Base-by-base conservation (phyloP, 2,888 invertebrate species). In the Dromius quadrimaculatus region DNA sequence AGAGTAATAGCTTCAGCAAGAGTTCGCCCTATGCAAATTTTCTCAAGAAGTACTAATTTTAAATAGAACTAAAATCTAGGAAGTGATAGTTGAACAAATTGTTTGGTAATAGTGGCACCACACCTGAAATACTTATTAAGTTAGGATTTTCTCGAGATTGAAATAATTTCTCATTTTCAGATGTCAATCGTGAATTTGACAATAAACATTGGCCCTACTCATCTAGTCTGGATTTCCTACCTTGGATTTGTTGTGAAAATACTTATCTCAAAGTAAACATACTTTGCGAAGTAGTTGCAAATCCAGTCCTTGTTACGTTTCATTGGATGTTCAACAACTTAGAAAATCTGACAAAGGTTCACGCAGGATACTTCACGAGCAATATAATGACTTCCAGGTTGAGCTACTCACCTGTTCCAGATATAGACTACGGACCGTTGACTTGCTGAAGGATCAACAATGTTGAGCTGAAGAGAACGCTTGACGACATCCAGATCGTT, bases 281-380 rank as follows among this genome's bases (percentile, higher is more conserved):
- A 74, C 89, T 91, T 80, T 95, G 95, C 81, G 91, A 93, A 74
- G 94, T 95, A 74, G 93, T 94, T 79, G 92, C 95, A 75, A 94
- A 94, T 79, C 95, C 95, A n/a, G 89, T 93, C 5, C 87, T 92
- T 70, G 89, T 91, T 77, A 89, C 90, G 78, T 95, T 94, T 83
- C 92, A 93, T 78, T 95, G 95, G 95, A 94, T 94, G 75, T 94
- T 95, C 86, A 95, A 95, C 85, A 93, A 93, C 81, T 93, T 93
- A 72, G 94, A 94, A 13, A 93, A 93, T 79, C 91, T 92, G 83
- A 90, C 90, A 59, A 92, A 93, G 81, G 86, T 93, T 75, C 89
- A 92, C 71, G 82, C 85, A 73, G 88, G 89, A 64, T 88, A 88
- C 77, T 90, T 87, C 81, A 88, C 85, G 74, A 89, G 86, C 75